Evolutionary conservation across 2,797 vertebrate genomes (phyloP).

Genomic region (Sebastes iracundus): DNA sequence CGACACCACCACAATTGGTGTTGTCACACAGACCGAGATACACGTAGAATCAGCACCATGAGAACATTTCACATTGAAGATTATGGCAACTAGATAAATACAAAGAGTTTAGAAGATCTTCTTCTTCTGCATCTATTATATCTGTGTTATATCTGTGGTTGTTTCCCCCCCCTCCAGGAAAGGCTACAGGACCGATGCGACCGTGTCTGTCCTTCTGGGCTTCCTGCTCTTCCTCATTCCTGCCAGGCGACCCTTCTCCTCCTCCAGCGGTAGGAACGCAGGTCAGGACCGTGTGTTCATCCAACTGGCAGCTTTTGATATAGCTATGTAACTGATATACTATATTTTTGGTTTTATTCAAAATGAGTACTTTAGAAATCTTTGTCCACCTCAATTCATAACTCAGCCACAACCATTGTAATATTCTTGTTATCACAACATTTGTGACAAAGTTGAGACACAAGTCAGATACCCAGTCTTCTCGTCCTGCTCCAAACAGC

Average conservation of each 20-base stretch:
- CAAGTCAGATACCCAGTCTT: neutral
- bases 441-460: neutral
- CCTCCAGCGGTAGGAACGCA: slow-evolving; percentile 62
- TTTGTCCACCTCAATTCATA: neutral
- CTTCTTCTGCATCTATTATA: neutral
- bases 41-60: neutral
- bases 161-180: slow-evolving; percentile 81
- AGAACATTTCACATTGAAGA: neutral
- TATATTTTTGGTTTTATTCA: neutral
- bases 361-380: neutral
- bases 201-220: slow-evolving; percentile 94
- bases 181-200: slow-evolving; percentile 96
- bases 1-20: neutral
- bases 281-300: slow-evolving; percentile 72
- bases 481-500: neutral
- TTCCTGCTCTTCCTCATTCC: slow-evolving; percentile 98
- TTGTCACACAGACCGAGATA: neutral
- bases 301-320: neutral
- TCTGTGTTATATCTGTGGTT: neutral
- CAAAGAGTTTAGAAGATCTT: no score
- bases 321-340: neutral
- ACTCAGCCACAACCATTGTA: neutral
- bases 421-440: neutral
- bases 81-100: neutral
- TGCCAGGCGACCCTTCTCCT: slow-evolving; percentile 88